These are phyloP conservation scores for Serrognathus titanus DNA, from an alignment of 2,888 invertebrate species.

Conservation along the genomic window DNA sequence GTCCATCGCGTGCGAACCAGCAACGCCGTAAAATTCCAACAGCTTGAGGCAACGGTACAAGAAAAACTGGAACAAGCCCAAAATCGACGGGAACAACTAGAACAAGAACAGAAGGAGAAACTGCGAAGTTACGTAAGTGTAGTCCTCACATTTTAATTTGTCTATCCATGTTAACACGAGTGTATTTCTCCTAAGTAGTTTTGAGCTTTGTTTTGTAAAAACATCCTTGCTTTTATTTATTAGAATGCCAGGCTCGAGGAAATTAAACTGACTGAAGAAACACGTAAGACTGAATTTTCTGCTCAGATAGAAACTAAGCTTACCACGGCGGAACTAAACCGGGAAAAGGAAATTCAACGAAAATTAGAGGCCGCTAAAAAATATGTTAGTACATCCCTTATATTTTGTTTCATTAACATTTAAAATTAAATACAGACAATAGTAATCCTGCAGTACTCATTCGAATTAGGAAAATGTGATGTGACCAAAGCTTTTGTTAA, in stretches of 20 bases:
- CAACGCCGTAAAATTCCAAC: constrained; percentile 65
- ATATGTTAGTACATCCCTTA: constrained; percentile 55
- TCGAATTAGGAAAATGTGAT: too few relatives aligned
- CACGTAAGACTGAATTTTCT: constrained; percentile 47
- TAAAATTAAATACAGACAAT: neutral
- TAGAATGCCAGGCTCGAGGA: constrained; percentile 62
- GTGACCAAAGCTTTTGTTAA: too few relatives aligned
- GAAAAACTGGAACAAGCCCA: constrained; percentile 66
- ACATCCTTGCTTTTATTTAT: constrained; percentile 17
- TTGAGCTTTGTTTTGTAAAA: too few relatives aligned
- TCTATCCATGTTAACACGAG: neutral
- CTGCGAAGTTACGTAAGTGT: constrained; percentile 71
- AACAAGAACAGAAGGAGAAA: constrained; percentile 75
- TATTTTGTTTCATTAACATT: neutral
- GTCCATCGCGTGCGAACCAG: constrained; percentile 67
- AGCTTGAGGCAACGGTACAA: constrained; percentile 67
- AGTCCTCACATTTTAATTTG: neutral
- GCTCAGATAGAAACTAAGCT: constrained; percentile 65
- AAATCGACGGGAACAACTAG: constrained; percentile 68
- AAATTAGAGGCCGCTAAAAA: constrained; percentile 81
- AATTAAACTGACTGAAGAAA: constrained; percentile 50
- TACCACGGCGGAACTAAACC: constrained; percentile 75
- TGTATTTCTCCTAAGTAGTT: too few relatives aligned
- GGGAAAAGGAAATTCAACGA: constrained; percentile 81
- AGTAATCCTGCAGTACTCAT: neutral